These are phyloP conservation scores for Ophioninae sp. DNA, from an alignment of 2,888 invertebrate genomes.

Conservation along the genomic window DNA sequence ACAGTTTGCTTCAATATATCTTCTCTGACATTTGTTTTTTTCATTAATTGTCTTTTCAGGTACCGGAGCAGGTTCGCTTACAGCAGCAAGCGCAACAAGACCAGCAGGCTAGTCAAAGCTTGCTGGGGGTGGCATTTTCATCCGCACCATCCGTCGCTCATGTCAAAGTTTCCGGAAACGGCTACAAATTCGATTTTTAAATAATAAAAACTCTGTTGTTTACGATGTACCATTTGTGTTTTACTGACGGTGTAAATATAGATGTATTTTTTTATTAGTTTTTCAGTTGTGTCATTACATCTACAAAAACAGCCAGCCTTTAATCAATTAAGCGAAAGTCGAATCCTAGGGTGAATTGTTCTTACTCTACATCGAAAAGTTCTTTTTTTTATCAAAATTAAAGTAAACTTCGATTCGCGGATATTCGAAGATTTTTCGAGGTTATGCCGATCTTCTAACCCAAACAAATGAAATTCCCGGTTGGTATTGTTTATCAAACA, in stretches of 20 bases:
- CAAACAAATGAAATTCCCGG: neutral
- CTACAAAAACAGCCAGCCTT: neutral
- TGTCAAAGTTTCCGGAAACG: constrained; percentile 81
- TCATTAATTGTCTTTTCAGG: constrained; percentile 61
- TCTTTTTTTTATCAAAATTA: neutral
- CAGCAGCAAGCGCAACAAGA: constrained; percentile 68
- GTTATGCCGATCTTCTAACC: neutral
- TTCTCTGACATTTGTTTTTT: constrained; percentile 5
- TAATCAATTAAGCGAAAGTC: neutral
- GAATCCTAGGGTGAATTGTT: neutral
- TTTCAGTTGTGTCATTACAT: neutral
- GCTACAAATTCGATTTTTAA: constrained; percentile 76
- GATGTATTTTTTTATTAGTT: neutral
- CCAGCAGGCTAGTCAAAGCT: constrained; percentile 67
- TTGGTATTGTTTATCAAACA: neutral
- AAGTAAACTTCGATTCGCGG: neutral
- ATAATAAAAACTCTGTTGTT: neutral
- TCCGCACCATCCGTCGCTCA: constrained; percentile 82
- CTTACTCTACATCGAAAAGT: neutral
- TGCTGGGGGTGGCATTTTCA: constrained; percentile 80
- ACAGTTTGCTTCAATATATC: neutral
- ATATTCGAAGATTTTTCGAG: neutral
- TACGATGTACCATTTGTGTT: neutral
- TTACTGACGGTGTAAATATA: constrained; percentile 9
- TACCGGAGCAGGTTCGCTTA: constrained; percentile 67